phyloP scores from a whole-genome alignment of 2,113 vertebrate genomes.

The Sphyrna mokarran region DNA sequence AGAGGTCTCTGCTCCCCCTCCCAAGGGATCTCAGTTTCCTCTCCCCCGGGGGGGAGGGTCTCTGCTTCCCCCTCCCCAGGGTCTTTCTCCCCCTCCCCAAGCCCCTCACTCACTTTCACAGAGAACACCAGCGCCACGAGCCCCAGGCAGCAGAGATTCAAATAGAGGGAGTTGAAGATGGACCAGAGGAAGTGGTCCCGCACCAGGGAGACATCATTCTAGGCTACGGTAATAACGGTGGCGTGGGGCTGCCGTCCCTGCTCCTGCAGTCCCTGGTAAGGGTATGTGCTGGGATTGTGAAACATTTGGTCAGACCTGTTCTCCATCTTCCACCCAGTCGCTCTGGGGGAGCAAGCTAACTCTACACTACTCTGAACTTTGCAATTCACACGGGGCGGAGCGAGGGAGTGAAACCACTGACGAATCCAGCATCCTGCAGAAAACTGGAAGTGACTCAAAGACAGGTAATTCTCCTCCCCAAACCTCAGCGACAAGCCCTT shows the following conservation, averaged over 20 bases:
- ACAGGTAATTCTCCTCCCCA: too few relatives aligned
- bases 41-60: too few relatives aligned
- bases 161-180: slow-evolving; percentile 86
- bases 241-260: too few relatives aligned
- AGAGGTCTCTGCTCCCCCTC: neutral
- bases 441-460: too few relatives aligned
- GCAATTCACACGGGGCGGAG: neutral
- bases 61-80: too few relatives aligned
- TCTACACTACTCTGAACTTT: neutral
- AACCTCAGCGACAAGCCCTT: too few relatives aligned
- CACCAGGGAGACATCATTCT: slow-evolving; percentile 46
- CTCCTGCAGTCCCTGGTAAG: neutral
- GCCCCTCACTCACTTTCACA: slow-evolving; percentile 74
- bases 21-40: too few relatives aligned
- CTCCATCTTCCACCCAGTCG: neutral
- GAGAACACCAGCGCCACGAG: slow-evolving; percentile 89
- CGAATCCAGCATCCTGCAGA: too few relatives aligned
- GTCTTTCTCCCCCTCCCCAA: neutral
- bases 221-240: slow-evolving; percentile 46
- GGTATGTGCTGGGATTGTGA: neutral
- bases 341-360: neutral
- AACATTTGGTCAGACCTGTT: neutral
- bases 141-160: slow-evolving; percentile 91
- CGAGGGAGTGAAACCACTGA: neutral
- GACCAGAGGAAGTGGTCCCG: slow-evolving; percentile 86